A percentile compares a stretch with the other conserved stretches of the same genome.
These are phyloP conservation scores for Sarcophaga carnaria DNA, from an alignment of 2,888 invertebrate genomes.

Conservation along the genomic window DNA sequence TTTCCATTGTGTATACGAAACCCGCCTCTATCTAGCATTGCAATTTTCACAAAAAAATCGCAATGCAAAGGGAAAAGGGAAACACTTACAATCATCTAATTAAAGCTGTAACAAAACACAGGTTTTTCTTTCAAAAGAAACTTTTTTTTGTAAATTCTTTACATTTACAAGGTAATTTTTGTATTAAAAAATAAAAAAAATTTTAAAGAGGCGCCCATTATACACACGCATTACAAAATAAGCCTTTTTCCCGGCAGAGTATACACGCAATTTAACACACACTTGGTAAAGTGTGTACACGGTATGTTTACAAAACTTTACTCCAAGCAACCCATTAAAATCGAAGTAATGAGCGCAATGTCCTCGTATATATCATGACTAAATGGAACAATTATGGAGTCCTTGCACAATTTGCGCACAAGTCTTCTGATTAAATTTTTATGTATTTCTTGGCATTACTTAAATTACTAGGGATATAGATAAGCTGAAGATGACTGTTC, in stretches of 20 bases:
- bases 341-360: no score
- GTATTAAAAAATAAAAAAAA: background rate
- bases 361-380: no score
- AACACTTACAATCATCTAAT: slow-evolving; percentile 25
- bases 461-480: no score
- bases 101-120: slow-evolving; percentile 28
- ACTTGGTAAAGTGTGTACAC: slow-evolving; percentile 6
- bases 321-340: background rate
- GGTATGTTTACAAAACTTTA: background rate
- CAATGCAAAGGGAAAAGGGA: background rate
- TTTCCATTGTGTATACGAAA: background rate
- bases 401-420: no score
- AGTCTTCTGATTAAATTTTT: no score
- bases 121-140: slow-evolving; percentile 15
- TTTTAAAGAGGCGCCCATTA: background rate
- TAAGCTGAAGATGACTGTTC: no score
- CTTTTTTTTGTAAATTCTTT: background rate
- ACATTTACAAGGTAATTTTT: slow-evolving; percentile 24
- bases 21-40: slow-evolving; percentile 28
- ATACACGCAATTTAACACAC: background rate
- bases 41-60: background rate
- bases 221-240: background rate
- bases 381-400: no score
- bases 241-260: background rate
- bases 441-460: no score